These are phyloP conservation scores for Bos taurus DNA, from an alignment of 2,113 vertebrate species.

Conservation along the genomic window ARS-UCD2.0 NC_037330.1:49241501-49242000, in stretches of 20 bases:
- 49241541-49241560: background rate
- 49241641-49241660: background rate
- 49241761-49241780: background rate
- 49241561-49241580: background rate
- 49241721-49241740: background rate
- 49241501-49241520: slow-evolving; percentile 13
- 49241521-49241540: background rate
- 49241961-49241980: background rate
- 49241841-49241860: background rate
- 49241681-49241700: background rate
- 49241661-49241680: background rate
- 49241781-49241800: background rate
- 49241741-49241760: background rate
- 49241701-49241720: slow-evolving; percentile 1
- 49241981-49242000: background rate
- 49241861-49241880: slow-evolving; percentile 10
- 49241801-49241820: background rate
- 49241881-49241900: background rate
- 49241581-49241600: slow-evolving; percentile 4
- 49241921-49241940: background rate
- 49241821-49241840: background rate
- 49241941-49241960: background rate
- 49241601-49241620: background rate
- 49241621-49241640: background rate
- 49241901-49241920: background rate